Evolutionary conservation across 2,113 vertebrate genomes (phyloP).

Genomic region (Eulemur macaco): DNA sequence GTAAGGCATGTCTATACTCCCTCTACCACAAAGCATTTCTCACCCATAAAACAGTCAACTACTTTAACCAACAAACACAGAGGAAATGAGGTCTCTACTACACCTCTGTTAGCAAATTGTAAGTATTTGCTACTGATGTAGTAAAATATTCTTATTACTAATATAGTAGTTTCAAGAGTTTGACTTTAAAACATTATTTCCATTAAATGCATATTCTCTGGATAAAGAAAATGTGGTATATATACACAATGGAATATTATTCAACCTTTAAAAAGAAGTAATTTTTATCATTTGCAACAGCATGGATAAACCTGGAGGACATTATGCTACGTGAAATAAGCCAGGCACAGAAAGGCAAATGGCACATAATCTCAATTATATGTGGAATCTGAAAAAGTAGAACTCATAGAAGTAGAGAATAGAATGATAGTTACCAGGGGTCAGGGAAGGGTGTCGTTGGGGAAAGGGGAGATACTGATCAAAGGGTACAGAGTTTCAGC

Average conservation of each 20-base stretch:
- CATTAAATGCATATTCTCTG: background rate
- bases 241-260: background rate
- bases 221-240: background rate
- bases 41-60: conserved; percentile 98
- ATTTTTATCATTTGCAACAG: background rate
- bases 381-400: background rate
- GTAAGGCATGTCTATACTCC: conserved; percentile 98
- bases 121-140: conserved; percentile 78
- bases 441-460: background rate
- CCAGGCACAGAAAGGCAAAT: background rate
- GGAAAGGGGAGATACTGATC: background rate
- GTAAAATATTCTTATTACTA: background rate
- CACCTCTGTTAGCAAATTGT: conserved; percentile 96
- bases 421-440: background rate
- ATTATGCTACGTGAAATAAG: background rate
- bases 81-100: conserved; percentile 97
- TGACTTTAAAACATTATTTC: conserved; percentile 40
- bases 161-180: conserved; percentile 8
- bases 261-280: background rate
- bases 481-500: background rate
- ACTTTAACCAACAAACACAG: conserved; percentile 99
- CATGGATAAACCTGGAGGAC: background rate
- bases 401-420: background rate
- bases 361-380: background rate
- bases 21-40: conserved; percentile 98